Percentiles rank a stretch among this genome's conserved stretches.
phyloP scores from a whole-genome alignment of 2,113 vertebrate species.

The Cichladusa arquata region DNA sequence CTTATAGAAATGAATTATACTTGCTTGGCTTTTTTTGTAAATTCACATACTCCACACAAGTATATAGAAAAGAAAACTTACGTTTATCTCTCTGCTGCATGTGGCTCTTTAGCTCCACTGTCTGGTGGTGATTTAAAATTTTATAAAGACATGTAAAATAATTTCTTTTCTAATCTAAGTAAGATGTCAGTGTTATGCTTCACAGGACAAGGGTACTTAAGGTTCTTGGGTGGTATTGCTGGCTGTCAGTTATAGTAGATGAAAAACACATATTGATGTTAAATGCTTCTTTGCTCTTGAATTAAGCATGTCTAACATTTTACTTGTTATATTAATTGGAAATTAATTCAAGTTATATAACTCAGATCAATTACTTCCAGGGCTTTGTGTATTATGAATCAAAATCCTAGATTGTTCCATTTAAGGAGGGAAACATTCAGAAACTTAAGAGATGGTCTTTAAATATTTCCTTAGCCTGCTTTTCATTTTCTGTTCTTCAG shows the following conservation, averaged over 20 bases:
- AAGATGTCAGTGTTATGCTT: background rate
- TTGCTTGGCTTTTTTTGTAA: conserved; percentile 23
- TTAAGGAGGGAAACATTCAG: background rate
- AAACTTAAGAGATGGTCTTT: background rate
- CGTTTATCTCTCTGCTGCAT: background rate
- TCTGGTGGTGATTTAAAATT: conserved; percentile 61
- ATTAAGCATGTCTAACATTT: background rate
- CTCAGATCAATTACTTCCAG: background rate
- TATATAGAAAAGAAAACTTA: background rate
- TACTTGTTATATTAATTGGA: background rate
- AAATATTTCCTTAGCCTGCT: background rate
- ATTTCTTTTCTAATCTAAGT: conserved; percentile 1
- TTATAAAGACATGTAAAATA: background rate
- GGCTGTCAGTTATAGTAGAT: background rate
- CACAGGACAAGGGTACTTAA: background rate
- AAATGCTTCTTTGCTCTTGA: background rate
- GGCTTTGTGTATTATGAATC: background rate
- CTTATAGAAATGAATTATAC: conserved; percentile 3
- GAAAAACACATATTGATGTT: background rate
- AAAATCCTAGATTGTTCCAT: background rate
- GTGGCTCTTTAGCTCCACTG: conserved; percentile 75
- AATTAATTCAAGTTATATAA: background rate
- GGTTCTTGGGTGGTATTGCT: background rate
- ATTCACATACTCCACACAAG: background rate
- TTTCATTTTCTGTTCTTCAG: background rate